These are phyloP conservation scores for Drosophila fulvimacula DNA, from an alignment of 2,888 invertebrate genomes.

Conservation along the genomic window DNA sequence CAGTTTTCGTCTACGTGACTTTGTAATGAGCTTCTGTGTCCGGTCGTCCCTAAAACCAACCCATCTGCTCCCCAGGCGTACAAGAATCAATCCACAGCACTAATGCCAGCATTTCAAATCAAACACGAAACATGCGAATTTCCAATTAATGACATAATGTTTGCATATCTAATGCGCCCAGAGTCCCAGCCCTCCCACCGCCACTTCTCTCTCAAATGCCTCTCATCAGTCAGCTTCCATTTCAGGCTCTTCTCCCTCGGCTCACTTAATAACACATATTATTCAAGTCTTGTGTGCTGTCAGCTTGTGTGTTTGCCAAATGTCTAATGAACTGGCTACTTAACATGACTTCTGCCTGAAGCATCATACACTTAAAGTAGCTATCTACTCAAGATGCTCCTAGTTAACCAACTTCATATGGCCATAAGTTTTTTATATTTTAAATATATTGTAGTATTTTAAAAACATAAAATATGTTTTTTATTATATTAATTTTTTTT, in stretches of 20 bases:
- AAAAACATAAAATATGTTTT: too few relatives aligned
- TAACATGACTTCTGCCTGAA: conserved; percentile 34
- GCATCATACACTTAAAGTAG: conserved; percentile 46
- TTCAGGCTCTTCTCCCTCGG: conserved; percentile 21
- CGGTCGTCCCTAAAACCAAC: conserved; percentile 15
- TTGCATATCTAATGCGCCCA: conserved; percentile 58
- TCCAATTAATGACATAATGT: conserved; percentile 72
- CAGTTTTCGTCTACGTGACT: conserved; percentile 65
- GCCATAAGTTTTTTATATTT: too few relatives aligned
- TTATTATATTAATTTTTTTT: too few relatives aligned
- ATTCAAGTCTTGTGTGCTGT: conserved; percentile 45
- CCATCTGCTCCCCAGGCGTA: conserved; percentile 22
- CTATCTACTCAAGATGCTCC: conserved; percentile 14
- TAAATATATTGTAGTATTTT: too few relatives aligned
- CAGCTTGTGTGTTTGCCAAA: conserved; percentile 19
- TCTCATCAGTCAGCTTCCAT: conserved; percentile 5
- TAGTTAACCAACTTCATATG: background rate
- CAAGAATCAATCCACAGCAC: conserved; percentile 59
- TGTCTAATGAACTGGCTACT: conserved; percentile 59
- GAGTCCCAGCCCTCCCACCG: background rate
- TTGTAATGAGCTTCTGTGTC: conserved; percentile 68
- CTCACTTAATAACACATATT: conserved; percentile 68
- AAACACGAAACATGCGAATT: conserved; percentile 60
- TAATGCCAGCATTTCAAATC: conserved; percentile 37
- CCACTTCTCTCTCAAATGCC: conserved; percentile 10